Conservation (phyloP, 2,113 vertebrate species). For the Trichechus manatus region DNA sequence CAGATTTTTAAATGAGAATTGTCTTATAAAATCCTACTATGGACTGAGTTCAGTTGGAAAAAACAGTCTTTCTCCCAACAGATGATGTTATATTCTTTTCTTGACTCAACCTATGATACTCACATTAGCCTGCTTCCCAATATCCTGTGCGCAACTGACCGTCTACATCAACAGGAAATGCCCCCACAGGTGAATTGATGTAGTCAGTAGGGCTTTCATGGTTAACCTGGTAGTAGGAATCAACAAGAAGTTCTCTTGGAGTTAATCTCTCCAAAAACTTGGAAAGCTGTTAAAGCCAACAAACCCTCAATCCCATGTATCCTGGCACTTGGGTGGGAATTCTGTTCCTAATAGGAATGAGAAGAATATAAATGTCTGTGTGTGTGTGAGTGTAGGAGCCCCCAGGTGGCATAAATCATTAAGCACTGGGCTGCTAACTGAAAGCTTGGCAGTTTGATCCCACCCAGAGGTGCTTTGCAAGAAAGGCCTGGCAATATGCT, state of each 20-base stretch:
- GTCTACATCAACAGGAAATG: not conserved
- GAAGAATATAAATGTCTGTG: not conserved
- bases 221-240: not conserved
- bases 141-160: not conserved
- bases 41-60: not conserved
- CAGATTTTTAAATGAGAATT: not conserved
- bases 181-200: not conserved
- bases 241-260: not conserved
- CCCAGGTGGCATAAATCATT: not conserved
- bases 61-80: not conserved
- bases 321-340: not conserved
- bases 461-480: not conserved
- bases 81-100: not conserved
- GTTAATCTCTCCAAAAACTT: not conserved
- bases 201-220: not conserved
- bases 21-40: not conserved
- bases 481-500: not conserved
- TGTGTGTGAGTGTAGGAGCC: not conserved
- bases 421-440: not conserved
- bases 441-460: not conserved
- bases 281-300: not conserved
- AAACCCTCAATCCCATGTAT: not conserved
- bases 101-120: not conserved
- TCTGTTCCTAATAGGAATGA: not conserved
- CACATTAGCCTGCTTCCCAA: not conserved